Percentiles rank a stretch among this genome's conserved stretches.
phyloP scores from a whole-genome alignment of 1,140 invertebrate genomes.

The Drosophila pruinosa region DNA sequence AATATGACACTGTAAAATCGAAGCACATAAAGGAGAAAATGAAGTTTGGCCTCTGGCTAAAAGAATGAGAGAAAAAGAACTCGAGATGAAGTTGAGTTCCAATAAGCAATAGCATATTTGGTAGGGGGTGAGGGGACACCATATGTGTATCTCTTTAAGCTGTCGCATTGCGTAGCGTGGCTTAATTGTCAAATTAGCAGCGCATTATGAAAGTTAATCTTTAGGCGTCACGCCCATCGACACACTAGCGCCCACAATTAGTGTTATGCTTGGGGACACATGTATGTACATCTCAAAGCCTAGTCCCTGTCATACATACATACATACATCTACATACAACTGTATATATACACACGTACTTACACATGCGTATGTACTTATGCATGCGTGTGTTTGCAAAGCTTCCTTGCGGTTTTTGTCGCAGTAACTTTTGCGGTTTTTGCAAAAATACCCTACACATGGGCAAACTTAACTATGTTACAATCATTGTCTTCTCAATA shows the following conservation, averaged over 20 bases:
- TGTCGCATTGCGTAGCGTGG: constrained; percentile 1
- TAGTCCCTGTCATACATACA: too few relatives aligned
- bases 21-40: not conserved
- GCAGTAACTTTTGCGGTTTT: not conserved
- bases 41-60: too few relatives aligned
- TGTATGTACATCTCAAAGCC: not conserved
- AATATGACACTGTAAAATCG: not conserved
- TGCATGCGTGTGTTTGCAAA: not conserved
- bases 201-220: constrained; percentile 15
- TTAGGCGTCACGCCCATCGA: not conserved
- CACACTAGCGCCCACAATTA: not conserved
- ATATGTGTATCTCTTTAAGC: too few relatives aligned
- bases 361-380: not conserved
- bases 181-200: constrained; percentile 16
- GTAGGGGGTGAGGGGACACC: too few relatives aligned
- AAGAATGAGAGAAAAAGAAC: too few relatives aligned
- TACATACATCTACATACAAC: too few relatives aligned
- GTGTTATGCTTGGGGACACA: not conserved
- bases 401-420: constrained; percentile 9
- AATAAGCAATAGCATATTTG: too few relatives aligned
- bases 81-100: too few relatives aligned
- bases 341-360: too few relatives aligned
- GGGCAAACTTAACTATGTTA: too few relatives aligned
- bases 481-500: too few relatives aligned
- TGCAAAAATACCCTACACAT: not conserved